Base-by-base conservation (phyloP, 2,888 invertebrate species). In the Pseudoips prasinana region DNA sequence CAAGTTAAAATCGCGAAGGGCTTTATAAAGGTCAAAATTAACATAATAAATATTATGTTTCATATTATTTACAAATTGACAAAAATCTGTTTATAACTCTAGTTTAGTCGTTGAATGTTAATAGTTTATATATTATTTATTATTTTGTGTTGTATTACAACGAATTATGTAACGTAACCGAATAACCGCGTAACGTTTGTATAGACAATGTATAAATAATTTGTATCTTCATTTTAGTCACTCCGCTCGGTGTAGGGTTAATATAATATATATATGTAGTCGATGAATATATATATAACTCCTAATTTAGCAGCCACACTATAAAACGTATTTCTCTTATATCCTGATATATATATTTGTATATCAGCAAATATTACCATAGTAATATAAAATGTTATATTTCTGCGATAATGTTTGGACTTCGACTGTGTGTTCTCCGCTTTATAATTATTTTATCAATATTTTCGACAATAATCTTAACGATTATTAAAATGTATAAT, bases 91-190 rank as follows among this genome's bases (percentile, higher is more conserved):
- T 76, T 48, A 48, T 55, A 71, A 71, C 58, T 59, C n/a, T 82
- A 81, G 73, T 63, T 68, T 78, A 81, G 70, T 80, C 74, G 85
- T 86, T 86, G 82, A 85, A 78, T 76, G 75, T 86, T 85, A 64
- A 76, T 81, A 83, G 80, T 77, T 58, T 56, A 70, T 75, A 80
- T 77, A 50, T 80, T 78, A 82, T 81, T 85, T 79, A 80, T 83
- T 84, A 71, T 66, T 68, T 70, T 70, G 64, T 73, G 72, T 75
- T 74, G 67, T 77, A 74, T 68, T 73, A 74, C 84, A 84, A 81
- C 83, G 83, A 85, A 84, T 72, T 72, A 68, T 71, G 46, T 64
- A 67, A 64, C 61, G 33, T 69, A 70, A 58, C 48, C 59, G 55
- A 61, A 54, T 60, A 52, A 61, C 57, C 52, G 47, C 41, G 14